Evolutionary conservation across 2,797 vertebrate genomes (phyloP).

Genomic region (Amniataba percoides): DNA sequence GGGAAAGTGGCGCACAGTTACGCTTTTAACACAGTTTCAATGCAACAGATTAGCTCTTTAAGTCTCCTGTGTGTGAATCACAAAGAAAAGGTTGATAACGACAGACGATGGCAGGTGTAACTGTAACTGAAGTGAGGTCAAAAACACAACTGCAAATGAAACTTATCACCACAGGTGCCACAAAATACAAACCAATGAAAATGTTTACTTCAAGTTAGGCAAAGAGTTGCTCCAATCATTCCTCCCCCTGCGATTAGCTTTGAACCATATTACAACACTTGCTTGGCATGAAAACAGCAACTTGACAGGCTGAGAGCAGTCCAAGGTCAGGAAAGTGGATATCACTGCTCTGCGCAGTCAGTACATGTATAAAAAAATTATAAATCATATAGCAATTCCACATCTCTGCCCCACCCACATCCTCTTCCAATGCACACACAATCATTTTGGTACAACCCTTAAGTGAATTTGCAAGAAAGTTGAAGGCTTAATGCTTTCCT

Average conservation of each 20-base stretch:
- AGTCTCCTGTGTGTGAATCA: no score
- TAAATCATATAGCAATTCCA: background rate
- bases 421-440: background rate
- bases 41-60: no score
- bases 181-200: no score
- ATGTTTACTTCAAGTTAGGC: no score
- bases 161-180: no score
- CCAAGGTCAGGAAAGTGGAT: background rate
- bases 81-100: no score
- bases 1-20: no score
- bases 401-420: background rate
- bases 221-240: background rate
- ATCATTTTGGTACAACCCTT: background rate
- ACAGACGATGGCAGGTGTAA: no score
- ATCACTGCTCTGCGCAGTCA: background rate
- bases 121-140: no score
- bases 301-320: background rate
- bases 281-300: background rate
- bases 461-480: slow-evolving; percentile 20
- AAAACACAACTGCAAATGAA: no score
- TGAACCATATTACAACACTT: background rate
- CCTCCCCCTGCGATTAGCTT: background rate
- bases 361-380: background rate
- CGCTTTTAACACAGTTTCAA: no score
- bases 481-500: slow-evolving; percentile 30